Conservation (phyloP, 2,113 vertebrate species). For the Pygoscelis adeliae region DNA sequence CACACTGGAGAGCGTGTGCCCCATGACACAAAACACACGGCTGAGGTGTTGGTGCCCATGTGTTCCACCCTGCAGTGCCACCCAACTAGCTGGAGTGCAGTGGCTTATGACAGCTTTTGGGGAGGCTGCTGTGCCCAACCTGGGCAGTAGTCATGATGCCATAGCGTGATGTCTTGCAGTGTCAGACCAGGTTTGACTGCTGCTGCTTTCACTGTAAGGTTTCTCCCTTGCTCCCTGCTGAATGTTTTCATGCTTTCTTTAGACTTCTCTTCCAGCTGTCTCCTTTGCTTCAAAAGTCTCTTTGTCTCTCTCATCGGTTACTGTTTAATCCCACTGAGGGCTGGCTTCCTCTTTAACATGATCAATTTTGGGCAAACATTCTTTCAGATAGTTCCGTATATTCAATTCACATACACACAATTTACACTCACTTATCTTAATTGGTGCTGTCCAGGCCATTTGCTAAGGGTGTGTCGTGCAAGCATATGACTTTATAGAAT, state of each 20-base stretch:
- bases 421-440: not conserved
- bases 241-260: not conserved
- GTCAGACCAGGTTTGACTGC: not conserved
- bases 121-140: not conserved
- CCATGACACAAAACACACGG: not conserved
- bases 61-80: not conserved
- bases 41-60: accelerated
- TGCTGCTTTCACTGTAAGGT: not conserved
- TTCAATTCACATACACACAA: not conserved
- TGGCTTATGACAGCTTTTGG: not conserved
- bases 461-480: not conserved
- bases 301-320: not conserved
- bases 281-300: not conserved
- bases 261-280: not conserved
- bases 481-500: not conserved
- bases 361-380: not conserved
- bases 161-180: accelerated
- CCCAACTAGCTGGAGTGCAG: not conserved
- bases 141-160: not conserved
- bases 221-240: not conserved
- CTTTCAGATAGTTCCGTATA: not conserved
- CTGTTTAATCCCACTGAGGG: not conserved
- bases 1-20: accelerated
- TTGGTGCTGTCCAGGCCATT: not conserved
- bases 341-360: not conserved